Evolutionary conservation across 2,113 vertebrate species (phyloP).

Genomic region (Baryphthengus martii): DNA sequence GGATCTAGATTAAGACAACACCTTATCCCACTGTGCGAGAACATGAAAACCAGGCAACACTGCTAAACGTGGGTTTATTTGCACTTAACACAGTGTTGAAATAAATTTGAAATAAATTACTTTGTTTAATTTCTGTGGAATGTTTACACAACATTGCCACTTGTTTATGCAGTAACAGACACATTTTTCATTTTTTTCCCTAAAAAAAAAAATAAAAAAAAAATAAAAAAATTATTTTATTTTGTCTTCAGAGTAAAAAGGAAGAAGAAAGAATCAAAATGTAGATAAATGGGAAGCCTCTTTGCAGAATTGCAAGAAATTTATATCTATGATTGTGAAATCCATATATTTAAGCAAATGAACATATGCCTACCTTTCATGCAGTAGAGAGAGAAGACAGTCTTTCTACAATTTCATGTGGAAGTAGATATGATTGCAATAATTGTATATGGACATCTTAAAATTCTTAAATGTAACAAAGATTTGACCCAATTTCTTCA

Average conservation of each 20-base stretch:
- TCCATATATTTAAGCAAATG: slow-evolving; percentile 16
- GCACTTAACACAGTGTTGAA: background rate
- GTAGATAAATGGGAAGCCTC: background rate
- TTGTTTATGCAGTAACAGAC: background rate
- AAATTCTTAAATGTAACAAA: background rate
- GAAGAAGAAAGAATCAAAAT: background rate
- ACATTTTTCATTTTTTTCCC: background rate
- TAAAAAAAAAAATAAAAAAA: no score
- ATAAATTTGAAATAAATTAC: background rate
- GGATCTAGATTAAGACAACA: background rate
- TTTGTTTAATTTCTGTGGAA: background rate
- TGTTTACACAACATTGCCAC: background rate
- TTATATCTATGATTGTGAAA: background rate
- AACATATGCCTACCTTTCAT: slow-evolving; percentile 17
- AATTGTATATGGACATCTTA: background rate
- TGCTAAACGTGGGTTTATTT: background rate
- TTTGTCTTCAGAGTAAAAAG: background rate
- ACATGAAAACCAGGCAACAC: background rate
- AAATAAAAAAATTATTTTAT: background rate
- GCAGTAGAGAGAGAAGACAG: background rate
- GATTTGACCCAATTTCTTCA: background rate
- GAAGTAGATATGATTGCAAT: background rate
- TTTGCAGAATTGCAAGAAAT: background rate
- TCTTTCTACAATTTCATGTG: background rate
- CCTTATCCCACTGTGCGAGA: background rate